Evolutionary conservation across 1,140 invertebrate species (phyloP).

Genomic region (Lysiphlebus fabarum): DNA sequence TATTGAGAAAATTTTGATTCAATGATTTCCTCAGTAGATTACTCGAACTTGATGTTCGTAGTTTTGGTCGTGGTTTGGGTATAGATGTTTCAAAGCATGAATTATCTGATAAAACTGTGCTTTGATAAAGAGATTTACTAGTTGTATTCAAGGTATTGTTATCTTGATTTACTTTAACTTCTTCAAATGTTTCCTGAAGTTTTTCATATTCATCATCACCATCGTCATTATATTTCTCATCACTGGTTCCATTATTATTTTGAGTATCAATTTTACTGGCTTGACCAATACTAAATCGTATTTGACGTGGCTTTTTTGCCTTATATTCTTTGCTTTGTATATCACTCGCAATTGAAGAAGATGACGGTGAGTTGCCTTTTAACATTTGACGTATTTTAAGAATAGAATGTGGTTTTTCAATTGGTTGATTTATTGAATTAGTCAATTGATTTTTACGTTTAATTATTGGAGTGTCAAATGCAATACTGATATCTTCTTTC

Average conservation of each 20-base stretch:
- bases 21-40: constrained; percentile 18
- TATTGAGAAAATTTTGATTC: neutral
- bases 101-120: constrained; percentile 29
- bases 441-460: constrained; percentile 33
- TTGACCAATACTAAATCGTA: constrained; percentile 37
- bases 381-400: constrained; percentile 49
- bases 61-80: constrained; percentile 36
- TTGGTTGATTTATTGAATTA: neutral
- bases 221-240: neutral
- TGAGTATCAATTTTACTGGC: constrained; percentile 4
- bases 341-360: constrained; percentile 2
- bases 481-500: constrained; percentile 33
- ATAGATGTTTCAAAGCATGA: constrained; percentile 27
- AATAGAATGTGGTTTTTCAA: constrained; percentile 49
- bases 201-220: neutral
- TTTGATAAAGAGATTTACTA: constrained; percentile 27
- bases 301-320: constrained; percentile 35
- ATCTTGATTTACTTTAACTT: constrained; percentile 10
- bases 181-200: neutral
- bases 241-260: neutral
- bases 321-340: constrained; percentile 9
- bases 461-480: constrained; percentile 45
- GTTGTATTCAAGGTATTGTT: neutral
- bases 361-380: constrained; percentile 35
- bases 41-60: constrained; percentile 31